Base-by-base conservation (phyloP, 2,888 invertebrate species). In the Anthophora plumipes region DNA sequence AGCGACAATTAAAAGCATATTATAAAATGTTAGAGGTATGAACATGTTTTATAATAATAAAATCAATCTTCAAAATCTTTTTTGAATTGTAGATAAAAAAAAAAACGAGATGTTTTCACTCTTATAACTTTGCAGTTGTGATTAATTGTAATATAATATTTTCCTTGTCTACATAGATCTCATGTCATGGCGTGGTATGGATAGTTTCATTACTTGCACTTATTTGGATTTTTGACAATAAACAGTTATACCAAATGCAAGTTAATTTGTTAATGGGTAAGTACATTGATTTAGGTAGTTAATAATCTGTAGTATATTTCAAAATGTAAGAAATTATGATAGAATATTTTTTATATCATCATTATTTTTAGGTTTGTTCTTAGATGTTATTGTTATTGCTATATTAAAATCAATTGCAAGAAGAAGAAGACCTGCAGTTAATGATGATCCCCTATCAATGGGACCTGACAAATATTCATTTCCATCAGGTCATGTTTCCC, bases 401-500 rank as follows among this genome's bases (percentile, higher is more conserved):
- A 85, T 97, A 5, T 89, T 96, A 14, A 99, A 99, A 94, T 96
- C 98, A 0, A 92, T 95, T 70, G 95, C 96, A 8, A 95, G 98
- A 81, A 94, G 99, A 90, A 95, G 96, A 86, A 94, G 99, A 43
- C 98, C 98, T 0, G 90, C 94, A 0, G 94, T 95, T 31, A 95
- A 96, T 90, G 92, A 94, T 20, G 94, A 94, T 79, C 95, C 95
- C 85, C 97, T 97, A 91, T 95, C 96, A 85, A 94, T 97, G 25
- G 97, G 98, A 0, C 97, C 98, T 0, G 98, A 98, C 93, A 97
- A 98, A 89, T 99, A 96, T 92, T 96, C 97, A 63, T 99, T 99
- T 92, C 99, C 99, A 14, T 99, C 99, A 0, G 99, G 99, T 0
- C 99, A 99, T 93, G 96, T 98, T 0, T 98, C 98, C 39, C 94